Evolutionary conservation across 2,888 invertebrate species (phyloP), one percentile per base, ranked within the genome.

Genomic region (Noctua fimbriata): DNA sequence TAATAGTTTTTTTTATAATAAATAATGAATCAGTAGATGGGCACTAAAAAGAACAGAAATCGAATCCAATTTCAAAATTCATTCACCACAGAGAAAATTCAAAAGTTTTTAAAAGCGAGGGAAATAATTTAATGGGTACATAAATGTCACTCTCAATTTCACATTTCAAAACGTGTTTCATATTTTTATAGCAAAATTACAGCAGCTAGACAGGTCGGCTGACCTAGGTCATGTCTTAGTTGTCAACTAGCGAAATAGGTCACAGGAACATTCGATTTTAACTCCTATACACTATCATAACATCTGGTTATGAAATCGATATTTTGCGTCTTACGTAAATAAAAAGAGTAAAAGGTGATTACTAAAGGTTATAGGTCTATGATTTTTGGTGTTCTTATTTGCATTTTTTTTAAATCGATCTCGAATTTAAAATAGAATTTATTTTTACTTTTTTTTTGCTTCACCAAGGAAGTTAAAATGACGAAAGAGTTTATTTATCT

Each of bases 221-320:
- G 94, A 95, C 94, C 95, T 94, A 94, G 95, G 94, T 95, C 95
- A 92, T 88, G 87, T 87, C 89, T 92, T 90, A 90, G 91, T 89
- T 92, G 93, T 91, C 94, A 93, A 90, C 91, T 89, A 88, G 81
- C 81, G 87, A 94, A 93, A 90, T 94, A 93, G 95, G 95, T 95
- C 95, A 94, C 82, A 86, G 91, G 88, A 88, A 81, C 76, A 76
- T 83, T 81, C 80, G 72, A 87, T 80, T 86, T 84, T 76, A 84
- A 76, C 65, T 28, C 44, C 36, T 36, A 36, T 78, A 36, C 44
- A 60, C 70, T 70, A 52, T 58, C 32, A 10, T 36, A 63, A 24
- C 32, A 72, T 60, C n/a, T 2, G 12, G 49, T n/a, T 52, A 52
- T 9, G 16, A 36, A 66, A 80, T 79, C 73, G 14, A 73, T 36